Evolutionary conservation across 2,888 invertebrate genomes (phyloP), one percentile per base, ranked within the genome.

Genomic region (Neria commutata): DNA sequence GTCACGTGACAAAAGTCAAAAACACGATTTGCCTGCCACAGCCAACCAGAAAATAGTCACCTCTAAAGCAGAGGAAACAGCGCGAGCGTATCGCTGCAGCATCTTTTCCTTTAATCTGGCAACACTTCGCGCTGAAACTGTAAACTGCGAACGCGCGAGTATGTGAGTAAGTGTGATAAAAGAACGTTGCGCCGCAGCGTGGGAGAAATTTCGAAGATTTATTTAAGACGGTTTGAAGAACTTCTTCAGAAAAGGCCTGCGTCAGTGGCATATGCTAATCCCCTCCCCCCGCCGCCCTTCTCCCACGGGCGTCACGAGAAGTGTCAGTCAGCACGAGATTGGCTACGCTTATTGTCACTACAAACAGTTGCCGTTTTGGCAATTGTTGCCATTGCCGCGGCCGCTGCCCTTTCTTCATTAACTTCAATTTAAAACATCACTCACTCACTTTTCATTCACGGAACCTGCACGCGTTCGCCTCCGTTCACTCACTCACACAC

Each of bases 1-100:
- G 72, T 80, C 78, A 79, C 80, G 80, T 79, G 80, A 80, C 78
- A 80, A 77, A 76, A 73, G 78, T 68, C 72, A 67, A 71, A 74
- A 77, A 76, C 81, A 79, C 80, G 79, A 79, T 69, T 77, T 70
- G 63, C 53, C n/a, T 47, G 19, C 29, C 59, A 47, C 54, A 37
- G 33, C 51, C 49, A 19, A 42, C 17, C 17, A 42, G 21, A 42
- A 11, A 29, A 29, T 8, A 6, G 11, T 29, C 29, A 29, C 29
- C 29, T 45, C 17, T 19, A 23, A 46, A n/a, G 21, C 21, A 23
- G 45, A 47, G 24, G 5, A 42, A 56, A 49, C 29, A 37, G 25
- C 45, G 24, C 26, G 16, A 23, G 48, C 40, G 42, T 25, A 54
- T 50, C 42, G 21, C 40, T 19, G n/a, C n/a, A n/a, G n/a, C n/a